Evolutionary conservation across 2,113 vertebrate genomes (phyloP).

Genomic region (Nannospalax galili): DNA sequence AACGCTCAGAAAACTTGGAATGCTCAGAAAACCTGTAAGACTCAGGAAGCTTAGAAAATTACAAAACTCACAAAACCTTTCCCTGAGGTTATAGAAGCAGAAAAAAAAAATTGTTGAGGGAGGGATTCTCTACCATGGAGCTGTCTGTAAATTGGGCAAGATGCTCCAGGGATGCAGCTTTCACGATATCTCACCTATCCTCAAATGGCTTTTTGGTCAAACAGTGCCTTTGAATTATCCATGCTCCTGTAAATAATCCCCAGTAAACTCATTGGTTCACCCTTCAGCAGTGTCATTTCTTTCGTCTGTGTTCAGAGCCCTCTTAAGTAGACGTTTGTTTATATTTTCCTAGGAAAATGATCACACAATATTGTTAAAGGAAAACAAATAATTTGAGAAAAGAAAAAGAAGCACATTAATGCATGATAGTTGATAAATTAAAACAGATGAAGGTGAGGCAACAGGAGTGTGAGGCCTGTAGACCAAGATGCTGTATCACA

Average conservation of each 20-base stretch:
- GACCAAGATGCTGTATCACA: rapidly evolving
- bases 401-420: neutral
- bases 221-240: neutral
- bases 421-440: neutral
- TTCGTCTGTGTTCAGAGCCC: neutral
- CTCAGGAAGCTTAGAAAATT: neutral
- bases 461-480: neutral
- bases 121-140: neutral
- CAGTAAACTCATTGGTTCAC: neutral
- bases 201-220: neutral
- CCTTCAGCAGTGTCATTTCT: neutral
- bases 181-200: neutral
- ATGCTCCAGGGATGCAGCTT: neutral
- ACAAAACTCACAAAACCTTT: neutral
- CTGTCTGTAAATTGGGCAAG: neutral
- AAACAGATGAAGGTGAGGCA: neutral
- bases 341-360: neutral
- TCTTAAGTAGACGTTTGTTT: neutral
- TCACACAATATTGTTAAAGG: neutral
- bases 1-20: too few relatives aligned
- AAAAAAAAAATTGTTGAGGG: neutral
- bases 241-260: neutral
- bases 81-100: neutral
- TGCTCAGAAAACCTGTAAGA: neutral
- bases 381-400: neutral